These are phyloP conservation scores for Zophobas morio DNA, from an alignment of 1,140 invertebrate species.

Conservation along the genomic window DNA sequence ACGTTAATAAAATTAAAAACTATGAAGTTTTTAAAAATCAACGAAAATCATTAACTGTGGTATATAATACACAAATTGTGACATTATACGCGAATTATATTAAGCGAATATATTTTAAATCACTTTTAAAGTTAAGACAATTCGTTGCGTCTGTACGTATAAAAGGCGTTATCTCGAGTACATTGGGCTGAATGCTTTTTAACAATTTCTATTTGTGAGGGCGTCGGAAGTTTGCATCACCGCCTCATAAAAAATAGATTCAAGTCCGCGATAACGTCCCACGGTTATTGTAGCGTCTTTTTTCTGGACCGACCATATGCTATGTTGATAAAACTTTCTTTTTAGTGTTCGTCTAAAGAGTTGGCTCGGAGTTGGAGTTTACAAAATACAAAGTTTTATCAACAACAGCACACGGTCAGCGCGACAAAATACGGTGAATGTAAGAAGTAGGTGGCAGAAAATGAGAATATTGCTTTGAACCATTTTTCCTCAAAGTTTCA, in stretches of 20 bases:
- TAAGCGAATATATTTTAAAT: no score
- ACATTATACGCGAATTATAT: no score
- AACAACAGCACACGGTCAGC: slow-evolving; percentile 34
- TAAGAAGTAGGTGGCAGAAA: slow-evolving; percentile 6
- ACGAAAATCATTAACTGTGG: no score
- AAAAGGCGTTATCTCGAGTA: no score
- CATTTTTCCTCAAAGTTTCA: neutral
- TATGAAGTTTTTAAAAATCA: no score
- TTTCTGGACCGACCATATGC: slow-evolving; percentile 19
- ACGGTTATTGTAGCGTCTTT: slow-evolving; percentile 31
- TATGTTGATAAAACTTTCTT: slow-evolving; percentile 35
- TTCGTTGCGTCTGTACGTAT: no score
- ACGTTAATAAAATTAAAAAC: no score
- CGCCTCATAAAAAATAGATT: slow-evolving; percentile 19
- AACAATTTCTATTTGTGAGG: slow-evolving; percentile 14
- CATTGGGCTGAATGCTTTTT: neutral
- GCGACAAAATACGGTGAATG: slow-evolving; percentile 26
- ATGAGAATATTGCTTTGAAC: slow-evolving; percentile 6
- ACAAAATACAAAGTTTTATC: slow-evolving; percentile 32
- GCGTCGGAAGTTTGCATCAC: neutral
- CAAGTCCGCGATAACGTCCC: neutral
- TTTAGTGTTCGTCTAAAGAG: slow-evolving; percentile 17
- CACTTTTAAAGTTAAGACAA: no score
- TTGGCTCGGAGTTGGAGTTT: slow-evolving; percentile 26
- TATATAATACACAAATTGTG: no score